Conservation (phyloP, 2,797 vertebrate species). For the Orientallactaga sibirica region DNA sequence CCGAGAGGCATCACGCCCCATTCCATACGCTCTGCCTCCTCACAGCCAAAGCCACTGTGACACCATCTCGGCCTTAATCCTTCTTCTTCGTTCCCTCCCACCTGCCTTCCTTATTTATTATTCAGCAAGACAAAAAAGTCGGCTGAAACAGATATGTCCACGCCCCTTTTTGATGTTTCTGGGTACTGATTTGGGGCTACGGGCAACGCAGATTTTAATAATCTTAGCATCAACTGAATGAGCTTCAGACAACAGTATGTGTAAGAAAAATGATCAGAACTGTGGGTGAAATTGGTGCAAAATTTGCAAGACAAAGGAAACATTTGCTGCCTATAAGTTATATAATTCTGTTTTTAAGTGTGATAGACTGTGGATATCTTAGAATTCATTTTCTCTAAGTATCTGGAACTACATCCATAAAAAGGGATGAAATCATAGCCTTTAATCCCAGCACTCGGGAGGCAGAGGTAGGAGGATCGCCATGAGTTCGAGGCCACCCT, state of each 20-base stretch:
- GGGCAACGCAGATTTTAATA: neutral
- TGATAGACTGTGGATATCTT: neutral
- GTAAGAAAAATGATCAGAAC: neutral
- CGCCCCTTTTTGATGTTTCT: neutral
- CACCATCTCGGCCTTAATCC: neutral
- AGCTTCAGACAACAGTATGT: neutral
- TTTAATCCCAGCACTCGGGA: too few relatives aligned
- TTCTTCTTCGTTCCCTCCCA: neutral
- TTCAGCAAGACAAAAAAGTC: neutral
- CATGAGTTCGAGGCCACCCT: too few relatives aligned
- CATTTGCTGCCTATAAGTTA: neutral
- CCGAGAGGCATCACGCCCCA: neutral
- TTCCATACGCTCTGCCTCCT: neutral
- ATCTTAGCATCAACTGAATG: neutral
- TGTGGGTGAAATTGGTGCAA: neutral
- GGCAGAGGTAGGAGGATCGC: too few relatives aligned
- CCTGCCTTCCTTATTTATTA: neutral
- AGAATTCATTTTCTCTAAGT: neutral
- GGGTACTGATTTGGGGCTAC: neutral
- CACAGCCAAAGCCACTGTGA: neutral
- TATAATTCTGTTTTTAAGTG: constrained; percentile 11
- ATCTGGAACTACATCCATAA: neutral
- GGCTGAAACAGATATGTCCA: neutral
- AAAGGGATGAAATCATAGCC: neutral
- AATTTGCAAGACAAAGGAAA: constrained; percentile 4